A percentile compares a stretch with the other conserved stretches of the same genome.
Conservation (phyloP, 2,888 invertebrate species). For the Hoplodrina blanda region DNA sequence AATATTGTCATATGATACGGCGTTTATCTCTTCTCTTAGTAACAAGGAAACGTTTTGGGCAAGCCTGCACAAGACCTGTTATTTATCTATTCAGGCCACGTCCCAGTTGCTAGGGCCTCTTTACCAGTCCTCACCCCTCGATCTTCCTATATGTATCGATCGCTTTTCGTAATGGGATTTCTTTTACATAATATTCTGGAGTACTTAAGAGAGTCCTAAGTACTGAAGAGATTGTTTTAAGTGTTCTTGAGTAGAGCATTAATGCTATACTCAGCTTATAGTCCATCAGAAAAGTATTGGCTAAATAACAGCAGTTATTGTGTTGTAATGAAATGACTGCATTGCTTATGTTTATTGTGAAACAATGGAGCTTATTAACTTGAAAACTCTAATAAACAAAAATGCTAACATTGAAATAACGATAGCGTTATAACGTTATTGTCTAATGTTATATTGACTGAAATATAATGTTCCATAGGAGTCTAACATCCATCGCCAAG, state of each 20-base stretch:
- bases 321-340: no score
- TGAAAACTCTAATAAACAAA: no score
- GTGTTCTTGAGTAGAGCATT: neutral
- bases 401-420: no score
- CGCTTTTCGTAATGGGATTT: neutral
- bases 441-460: no score
- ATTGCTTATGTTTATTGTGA: no score
- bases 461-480: neutral
- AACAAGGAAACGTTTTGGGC: neutral
- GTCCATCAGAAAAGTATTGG: conserved; percentile 8
- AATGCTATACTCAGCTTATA: neutral
- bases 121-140: neutral
- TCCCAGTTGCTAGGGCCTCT: neutral
- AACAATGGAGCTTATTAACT: no score
- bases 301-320: no score
- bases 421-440: no score
- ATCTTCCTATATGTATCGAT: conserved; percentile 30
- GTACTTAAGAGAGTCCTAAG: no score
- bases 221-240: neutral
- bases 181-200: neutral
- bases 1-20: neutral
- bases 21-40: neutral
- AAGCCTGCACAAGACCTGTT: neutral
- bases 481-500: neutral
- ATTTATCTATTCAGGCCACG: conserved; percentile 28